A percentile compares a stretch with the other conserved stretches of the same genome.
Conservation (phyloP, 2,888 invertebrate genomes). For the Strigamia maritima region DNA sequence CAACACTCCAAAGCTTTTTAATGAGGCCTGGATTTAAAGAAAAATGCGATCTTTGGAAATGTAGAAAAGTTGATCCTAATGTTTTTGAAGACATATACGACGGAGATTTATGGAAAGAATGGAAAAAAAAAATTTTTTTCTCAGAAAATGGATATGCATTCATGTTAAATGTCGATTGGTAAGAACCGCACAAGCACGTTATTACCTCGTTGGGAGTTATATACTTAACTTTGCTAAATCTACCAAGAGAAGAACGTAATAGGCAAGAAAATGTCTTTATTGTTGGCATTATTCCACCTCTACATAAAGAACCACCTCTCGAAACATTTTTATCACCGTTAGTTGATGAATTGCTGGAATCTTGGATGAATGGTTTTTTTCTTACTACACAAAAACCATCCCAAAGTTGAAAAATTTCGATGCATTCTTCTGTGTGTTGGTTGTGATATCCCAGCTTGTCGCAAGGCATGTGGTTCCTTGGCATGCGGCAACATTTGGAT, state of each 20-base stretch:
- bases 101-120: background rate
- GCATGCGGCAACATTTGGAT: background rate
- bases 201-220: background rate
- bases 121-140: background rate
- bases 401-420: too few relatives aligned
- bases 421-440: background rate
- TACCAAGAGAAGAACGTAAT: background rate
- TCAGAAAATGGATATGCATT: background rate
- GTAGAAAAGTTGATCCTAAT: background rate
- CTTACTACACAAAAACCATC: background rate
- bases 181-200: background rate
- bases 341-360: background rate
- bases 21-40: background rate
- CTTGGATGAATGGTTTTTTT: background rate
- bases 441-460: background rate
- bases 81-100: background rate
- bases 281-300: background rate
- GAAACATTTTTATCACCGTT: background rate
- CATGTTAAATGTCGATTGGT: background rate
- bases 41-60: background rate
- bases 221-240: background rate
- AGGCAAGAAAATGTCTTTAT: background rate
- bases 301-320: background rate
- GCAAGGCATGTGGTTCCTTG: background rate
- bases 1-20: background rate